Evolutionary conservation across 1,140 invertebrate genomes (phyloP), one percentile per base, ranked within the genome.

Genomic region (Drosophila repleta): DNA sequence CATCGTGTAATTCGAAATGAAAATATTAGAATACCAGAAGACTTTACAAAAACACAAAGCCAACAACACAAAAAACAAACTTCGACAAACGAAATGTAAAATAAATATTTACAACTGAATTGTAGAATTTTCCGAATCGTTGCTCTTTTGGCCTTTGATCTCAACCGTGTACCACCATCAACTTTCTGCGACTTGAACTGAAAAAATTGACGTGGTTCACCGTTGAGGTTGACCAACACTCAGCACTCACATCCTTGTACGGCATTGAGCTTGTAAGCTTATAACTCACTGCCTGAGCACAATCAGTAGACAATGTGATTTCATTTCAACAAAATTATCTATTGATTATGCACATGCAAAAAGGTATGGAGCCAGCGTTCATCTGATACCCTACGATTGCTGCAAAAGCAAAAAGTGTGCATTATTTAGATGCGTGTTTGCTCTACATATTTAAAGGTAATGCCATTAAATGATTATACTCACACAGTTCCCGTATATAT

Each of bases 391-490:
- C 64, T 73, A 56, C 56, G 43, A n/a, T 5, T 53, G 17, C 11
- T 29, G 10, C 41, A 45, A n/a, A 43, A 65, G 26, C 37, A 53
- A 37, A 64, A 75, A 55, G 46, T 39, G 20, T 35, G 26, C 37
- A 66, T 76, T 73, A 76, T 71, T 87, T 53, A 65, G 74, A 43
- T 29, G 46, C 62, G 39, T 69, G 70, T 56, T 77, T 58, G 55
- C 29, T 71, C 48, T 69, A 73, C 78, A 75, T 73, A 82, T 87
- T 82, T 82, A 55, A 74, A 66, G 60, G 68, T 82, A 87, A 85
- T 87, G 61, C 74, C 52, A 82, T 82, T 82, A 78, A 87, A 85
- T 70, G 46, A 58, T 75, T 72, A 85, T 75, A 71, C 70, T 76
- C 78, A 62, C 78, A 85, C 78, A 74, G 63, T 77, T 41, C 78